Conservation (phyloP, 2,113 vertebrate species). For the Cepphus grylle region DNA sequence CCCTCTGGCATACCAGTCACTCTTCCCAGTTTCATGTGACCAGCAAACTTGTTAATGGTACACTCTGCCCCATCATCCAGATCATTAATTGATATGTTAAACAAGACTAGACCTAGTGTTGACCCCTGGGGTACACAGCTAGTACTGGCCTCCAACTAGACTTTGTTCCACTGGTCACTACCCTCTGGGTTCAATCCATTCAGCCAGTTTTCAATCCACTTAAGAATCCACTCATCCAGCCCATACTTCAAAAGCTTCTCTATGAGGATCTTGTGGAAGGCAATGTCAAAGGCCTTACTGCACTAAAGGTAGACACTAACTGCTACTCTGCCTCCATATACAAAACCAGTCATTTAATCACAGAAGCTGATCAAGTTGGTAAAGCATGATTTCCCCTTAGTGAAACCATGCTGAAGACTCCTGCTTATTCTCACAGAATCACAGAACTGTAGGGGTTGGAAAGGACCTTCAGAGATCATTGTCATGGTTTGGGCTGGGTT, state of each 20-base stretch:
- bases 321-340: not conserved
- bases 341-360: not conserved
- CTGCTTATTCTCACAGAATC: not conserved
- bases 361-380: not conserved
- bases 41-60: not conserved
- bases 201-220: not conserved
- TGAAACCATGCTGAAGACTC: not conserved
- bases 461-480: too few species aligned
- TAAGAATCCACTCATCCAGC: not conserved
- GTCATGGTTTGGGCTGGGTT: too few species aligned
- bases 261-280: not conserved
- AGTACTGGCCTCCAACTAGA: not conserved
- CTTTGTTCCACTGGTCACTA: not conserved
- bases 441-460: too few species aligned
- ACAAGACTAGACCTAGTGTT: not conserved
- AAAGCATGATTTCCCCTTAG: not conserved
- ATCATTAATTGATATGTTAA: not conserved
- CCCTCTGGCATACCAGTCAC: not conserved
- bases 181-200: not conserved
- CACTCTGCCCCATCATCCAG: not conserved
- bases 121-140: not conserved
- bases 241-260: not conserved
- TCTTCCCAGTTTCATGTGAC: not conserved
- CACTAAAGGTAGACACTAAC: not conserved
- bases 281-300: not conserved